Evolutionary conservation across 2,888 invertebrate species (phyloP).

Genomic region (Noctua comes): DNA sequence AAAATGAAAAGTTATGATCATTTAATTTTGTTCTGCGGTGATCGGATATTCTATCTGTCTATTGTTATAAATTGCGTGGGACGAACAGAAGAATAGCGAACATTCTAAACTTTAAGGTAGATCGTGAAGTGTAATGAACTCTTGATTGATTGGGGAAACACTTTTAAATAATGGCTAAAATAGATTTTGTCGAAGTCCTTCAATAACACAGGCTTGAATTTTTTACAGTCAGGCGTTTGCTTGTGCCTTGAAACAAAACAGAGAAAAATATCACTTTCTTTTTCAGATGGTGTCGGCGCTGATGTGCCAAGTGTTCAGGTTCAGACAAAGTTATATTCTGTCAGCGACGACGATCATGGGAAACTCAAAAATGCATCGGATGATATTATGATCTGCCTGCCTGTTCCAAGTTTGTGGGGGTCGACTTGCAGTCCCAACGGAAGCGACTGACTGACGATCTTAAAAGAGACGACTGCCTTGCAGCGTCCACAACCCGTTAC

Average conservation of each 20-base stretch:
- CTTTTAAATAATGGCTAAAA: not conserved
- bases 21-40: conserved; percentile 62
- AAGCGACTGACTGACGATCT: not conserved
- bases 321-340: not conserved
- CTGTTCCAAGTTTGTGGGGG: not conserved
- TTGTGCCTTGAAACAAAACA: not conserved
- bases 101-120: conserved; percentile 6
- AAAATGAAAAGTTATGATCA: conserved; percentile 64
- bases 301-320: not conserved
- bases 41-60: conserved; percentile 53
- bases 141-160: not conserved
- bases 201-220: not conserved
- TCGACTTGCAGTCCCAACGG: not conserved
- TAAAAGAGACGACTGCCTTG: not conserved
- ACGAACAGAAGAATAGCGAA: conserved; percentile 14
- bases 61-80: conserved; percentile 35
- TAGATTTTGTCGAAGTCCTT: not conserved
- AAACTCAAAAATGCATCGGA: not conserved
- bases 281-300: not conserved
- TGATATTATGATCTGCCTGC: not conserved
- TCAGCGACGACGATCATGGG: not conserved
- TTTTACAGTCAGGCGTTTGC: not conserved
- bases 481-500: not conserved
- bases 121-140: conserved; percentile 18
- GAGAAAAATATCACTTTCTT: not conserved